Conservation (phyloP, 2,888 invertebrate genomes). For the Sminthurides aquaticus region DNA sequence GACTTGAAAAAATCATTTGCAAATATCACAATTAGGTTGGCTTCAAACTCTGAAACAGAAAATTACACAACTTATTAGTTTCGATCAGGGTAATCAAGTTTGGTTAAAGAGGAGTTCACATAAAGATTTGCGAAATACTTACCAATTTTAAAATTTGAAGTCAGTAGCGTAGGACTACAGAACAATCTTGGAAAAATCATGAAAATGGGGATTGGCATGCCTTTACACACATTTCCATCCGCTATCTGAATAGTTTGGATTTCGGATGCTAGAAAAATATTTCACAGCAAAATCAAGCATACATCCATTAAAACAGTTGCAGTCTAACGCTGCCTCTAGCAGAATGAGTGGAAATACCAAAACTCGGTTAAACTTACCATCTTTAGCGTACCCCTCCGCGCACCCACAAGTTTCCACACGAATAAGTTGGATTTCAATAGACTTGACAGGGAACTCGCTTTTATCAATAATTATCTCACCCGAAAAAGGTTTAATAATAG, state of each 20-base stretch:
- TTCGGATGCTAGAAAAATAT: constrained; percentile 69
- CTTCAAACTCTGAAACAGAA: constrained; percentile 75
- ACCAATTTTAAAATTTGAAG: constrained; percentile 93
- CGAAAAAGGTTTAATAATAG: constrained; percentile 76
- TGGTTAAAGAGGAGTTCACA: neutral
- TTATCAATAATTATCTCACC: constrained; percentile 61
- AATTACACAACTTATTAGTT: constrained; percentile 2
- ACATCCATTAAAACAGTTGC: neutral
- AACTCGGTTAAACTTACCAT: constrained; percentile 62
- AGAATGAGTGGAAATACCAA: no score
- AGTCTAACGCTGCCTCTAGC: no score
- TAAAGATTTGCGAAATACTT: no score
- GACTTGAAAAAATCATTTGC: constrained; percentile 88
- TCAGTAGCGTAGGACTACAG: constrained; percentile 84
- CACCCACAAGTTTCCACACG: constrained; percentile 92
- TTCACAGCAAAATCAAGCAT: neutral
- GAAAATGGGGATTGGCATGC: constrained; percentile 77
- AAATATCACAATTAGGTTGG: constrained; percentile 85
- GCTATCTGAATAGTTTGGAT: constrained; percentile 97
- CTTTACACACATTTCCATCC: constrained; percentile 78
- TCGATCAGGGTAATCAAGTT: no score
- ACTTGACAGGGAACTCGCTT: constrained; percentile 66
- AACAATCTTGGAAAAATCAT: constrained; percentile 94
- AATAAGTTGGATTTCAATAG: constrained; percentile 87
- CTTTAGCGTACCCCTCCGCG: constrained; percentile 82